Conservation (phyloP, 2,888 invertebrate genomes). For the Liodrosophila aerea region DNA sequence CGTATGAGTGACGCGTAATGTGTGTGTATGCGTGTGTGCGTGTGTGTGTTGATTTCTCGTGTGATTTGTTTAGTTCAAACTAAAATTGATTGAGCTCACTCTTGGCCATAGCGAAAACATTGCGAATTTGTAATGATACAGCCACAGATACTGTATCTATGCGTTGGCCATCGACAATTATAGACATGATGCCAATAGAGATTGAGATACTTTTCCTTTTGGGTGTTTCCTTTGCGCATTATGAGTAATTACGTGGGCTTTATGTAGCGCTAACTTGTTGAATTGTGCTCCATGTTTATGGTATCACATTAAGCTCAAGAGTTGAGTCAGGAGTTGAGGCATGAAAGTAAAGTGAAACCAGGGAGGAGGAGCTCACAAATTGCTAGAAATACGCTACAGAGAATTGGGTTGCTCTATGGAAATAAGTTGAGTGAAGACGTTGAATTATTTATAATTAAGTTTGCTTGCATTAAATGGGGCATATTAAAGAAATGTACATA, state of each 20-base stretch:
- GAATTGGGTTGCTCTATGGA: too few relatives aligned
- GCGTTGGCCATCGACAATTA: slow-evolving; percentile 21
- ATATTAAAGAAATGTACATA: too few relatives aligned
- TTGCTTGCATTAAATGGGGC: too few relatives aligned
- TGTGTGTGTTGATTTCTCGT: slow-evolving; percentile 13
- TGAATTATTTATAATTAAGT: too few relatives aligned
- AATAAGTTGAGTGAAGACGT: too few relatives aligned
- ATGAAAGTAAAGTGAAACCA: not conserved
- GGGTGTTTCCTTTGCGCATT: slow-evolving; percentile 17
- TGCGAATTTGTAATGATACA: slow-evolving; percentile 28
- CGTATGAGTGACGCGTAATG: slow-evolving; percentile 63
- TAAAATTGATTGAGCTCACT: slow-evolving; percentile 58
- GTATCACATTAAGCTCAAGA: too few relatives aligned
- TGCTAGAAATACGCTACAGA: too few relatives aligned
- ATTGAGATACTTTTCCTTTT: slow-evolving; percentile 16
- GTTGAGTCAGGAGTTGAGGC: too few relatives aligned
- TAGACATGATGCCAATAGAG: slow-evolving; percentile 29
- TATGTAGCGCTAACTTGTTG: slow-evolving; percentile 33
- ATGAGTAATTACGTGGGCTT: slow-evolving; percentile 21
- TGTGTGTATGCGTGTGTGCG: slow-evolving; percentile 1
- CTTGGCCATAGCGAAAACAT: slow-evolving; percentile 14
- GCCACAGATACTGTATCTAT: slow-evolving; percentile 16
- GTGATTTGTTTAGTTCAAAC: slow-evolving; percentile 57
- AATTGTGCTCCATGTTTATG: slow-evolving; percentile 3
- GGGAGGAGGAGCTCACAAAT: too few relatives aligned